A percentile compares a stretch with the other conserved stretches of the same genome.
Evolutionary conservation across 2,113 vertebrate species (phyloP).

Genomic region (Dendrocopos noguchii): DNA sequence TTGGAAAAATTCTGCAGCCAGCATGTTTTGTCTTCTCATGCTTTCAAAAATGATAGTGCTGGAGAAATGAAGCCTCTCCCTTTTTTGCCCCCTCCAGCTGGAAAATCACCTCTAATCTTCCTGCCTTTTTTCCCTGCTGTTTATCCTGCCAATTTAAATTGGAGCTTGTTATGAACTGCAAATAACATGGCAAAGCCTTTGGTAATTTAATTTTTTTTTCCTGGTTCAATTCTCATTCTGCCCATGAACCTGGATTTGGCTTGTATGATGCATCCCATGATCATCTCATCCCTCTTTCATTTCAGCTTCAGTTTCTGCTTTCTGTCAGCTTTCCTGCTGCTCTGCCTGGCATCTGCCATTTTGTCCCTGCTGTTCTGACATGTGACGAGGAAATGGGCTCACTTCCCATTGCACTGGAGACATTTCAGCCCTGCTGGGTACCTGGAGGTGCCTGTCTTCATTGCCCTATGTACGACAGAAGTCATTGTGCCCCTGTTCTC

Average conservation of each 20-base stretch:
- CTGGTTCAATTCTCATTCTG: background rate
- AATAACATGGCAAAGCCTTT: background rate
- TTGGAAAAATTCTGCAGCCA: background rate
- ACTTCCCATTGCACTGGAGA: background rate
- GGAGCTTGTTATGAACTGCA: background rate
- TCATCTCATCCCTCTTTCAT: background rate
- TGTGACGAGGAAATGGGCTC: background rate
- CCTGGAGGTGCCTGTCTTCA: background rate
- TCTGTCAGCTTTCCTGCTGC: background rate
- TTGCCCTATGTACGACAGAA: background rate
- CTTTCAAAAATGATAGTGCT: background rate
- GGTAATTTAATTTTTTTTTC: background rate
- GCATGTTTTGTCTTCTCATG: background rate
- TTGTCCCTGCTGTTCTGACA: background rate
- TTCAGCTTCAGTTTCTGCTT: background rate
- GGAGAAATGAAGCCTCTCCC: conserved; percentile 40
- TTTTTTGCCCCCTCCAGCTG: background rate
- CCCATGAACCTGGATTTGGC: background rate
- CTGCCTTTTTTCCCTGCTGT: conserved; percentile 3
- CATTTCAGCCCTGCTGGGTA: background rate
- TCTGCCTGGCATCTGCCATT: background rate
- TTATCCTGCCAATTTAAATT: conserved; percentile 27
- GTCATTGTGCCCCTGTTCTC: no score
- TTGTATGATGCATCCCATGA: background rate
- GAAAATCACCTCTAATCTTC: conserved; percentile 43